These are phyloP conservation scores for Ursus arctos DNA, from an alignment of 2,113 vertebrate species.

Conservation along the genomic window DNA sequence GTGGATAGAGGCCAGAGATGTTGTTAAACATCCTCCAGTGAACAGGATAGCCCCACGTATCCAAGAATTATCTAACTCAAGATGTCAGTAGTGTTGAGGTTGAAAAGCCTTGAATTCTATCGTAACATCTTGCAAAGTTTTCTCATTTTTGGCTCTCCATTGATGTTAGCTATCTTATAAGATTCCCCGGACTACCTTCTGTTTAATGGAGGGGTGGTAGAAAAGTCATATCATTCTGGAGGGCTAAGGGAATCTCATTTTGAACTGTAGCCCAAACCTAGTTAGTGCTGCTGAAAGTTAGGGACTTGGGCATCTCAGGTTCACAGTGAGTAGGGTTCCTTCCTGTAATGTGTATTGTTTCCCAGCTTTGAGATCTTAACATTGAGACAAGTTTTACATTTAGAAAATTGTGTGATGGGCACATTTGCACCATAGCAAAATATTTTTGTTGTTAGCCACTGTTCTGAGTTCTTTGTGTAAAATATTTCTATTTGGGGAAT, in stretches of 20 bases:
- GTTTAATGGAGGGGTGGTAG: not conserved
- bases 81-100: not conserved
- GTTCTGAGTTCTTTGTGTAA: constrained; percentile 42
- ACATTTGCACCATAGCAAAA: constrained; percentile 36
- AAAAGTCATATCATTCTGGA: not conserved
- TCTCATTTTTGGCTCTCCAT: not conserved
- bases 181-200: not conserved
- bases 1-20: not conserved
- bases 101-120: not conserved
- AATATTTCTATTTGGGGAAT: constrained; percentile 63
- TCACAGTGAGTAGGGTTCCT: not conserved
- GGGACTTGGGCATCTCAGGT: not conserved
- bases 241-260: not conserved
- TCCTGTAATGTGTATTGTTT: not conserved
- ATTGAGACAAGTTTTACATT: constrained; percentile 46
- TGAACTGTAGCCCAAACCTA: not conserved
- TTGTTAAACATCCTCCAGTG: not conserved
- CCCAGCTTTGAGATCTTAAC: constrained; percentile 47
- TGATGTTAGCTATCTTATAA: not conserved
- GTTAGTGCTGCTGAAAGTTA: not conserved
- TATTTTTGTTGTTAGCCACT: constrained; percentile 55
- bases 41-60: not conserved
- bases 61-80: not conserved
- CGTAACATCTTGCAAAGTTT: not conserved
- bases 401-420: not conserved